Evolutionary conservation across 2,113 vertebrate genomes (phyloP), one percentile per base, ranked within the genome.

Genomic region (Brachypteracias leptosomus): DNA sequence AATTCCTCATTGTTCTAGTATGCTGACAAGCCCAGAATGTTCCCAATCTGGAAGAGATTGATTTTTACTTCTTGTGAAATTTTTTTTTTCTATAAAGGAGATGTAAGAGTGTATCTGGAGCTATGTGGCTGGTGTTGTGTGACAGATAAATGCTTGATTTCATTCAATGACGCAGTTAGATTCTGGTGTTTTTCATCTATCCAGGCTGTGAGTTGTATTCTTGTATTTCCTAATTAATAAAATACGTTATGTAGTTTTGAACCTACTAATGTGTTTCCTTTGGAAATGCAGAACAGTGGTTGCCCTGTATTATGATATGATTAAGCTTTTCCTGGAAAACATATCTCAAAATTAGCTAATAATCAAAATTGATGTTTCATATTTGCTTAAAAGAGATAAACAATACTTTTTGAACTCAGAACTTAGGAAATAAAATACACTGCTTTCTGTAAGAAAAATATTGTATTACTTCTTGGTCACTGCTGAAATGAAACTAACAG

Each of bases 51-150:
- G 51, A 80, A 88, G 22, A 86, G n/a, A 77, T 19, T 77, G 42
- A 59, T 86, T 87, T 93, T 77, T 36, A 71, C 79, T 90, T 86
- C 42, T 68, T 77, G 22, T 81, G 63, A 95, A 85, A 90, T 82
- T 38, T 31, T 57, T 83, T 40, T 70, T 93, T 90, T 83, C 68
- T 31, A 4, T 71, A 67, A 67, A 84, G 26, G 31, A 77, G 17
- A 47, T 74, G 57, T 81, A 38, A 61, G 74, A 67, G 13, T 81
- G 44, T 88, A 81, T 84, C 76, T 77, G n/a, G 19, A 94, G 16
- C 17, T 92, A 42, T 67, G 19, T 84, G 33, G 22, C 40, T 92
- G 22, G 59, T 88, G 25, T 25, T 81, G 8, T 80, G 29, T 85
- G 75, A 83, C 59, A 77, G 33, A 47, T 35, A 90, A 95, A 75